Evolutionary conservation across 92 coral and sea anemone species (phyloP), one percentile per base, ranked within the genome.

Genomic region (Porites lobata): DNA sequence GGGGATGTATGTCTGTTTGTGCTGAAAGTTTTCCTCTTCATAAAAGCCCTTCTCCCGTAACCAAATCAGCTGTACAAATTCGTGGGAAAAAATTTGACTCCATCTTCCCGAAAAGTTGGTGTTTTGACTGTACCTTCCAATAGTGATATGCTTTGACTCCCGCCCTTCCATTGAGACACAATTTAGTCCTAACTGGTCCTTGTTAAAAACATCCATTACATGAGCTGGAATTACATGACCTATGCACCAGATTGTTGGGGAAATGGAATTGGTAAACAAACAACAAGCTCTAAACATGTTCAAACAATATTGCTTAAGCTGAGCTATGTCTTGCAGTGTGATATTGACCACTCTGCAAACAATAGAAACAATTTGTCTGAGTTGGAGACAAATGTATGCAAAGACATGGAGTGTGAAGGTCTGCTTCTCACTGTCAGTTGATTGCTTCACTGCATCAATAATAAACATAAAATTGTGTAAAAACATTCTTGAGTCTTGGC

Each of bases 201-300:
- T 21, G 22, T 21, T 56, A 82, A 54, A 67, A 82, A 63, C 93
- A 89, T 91, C 86, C 84, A 57, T 29, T 51, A 92, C 91, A 91
- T 94, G 92, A 47, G 92, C 92, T 43, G 97, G 92, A 77, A 86
- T 61, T 72, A 92, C 79, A 78, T 92, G 95, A 68, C 96, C 95
- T 6, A 94, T 32, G 65, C 80, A 79, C 94, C 92, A 92, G 76
- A 70, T 73, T 75, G 92, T 89, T 67, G 92, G 95, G 82, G 95
- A 69, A 88, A 94, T 72, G 18, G 86, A 89, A 70, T 68, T 24
- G 52, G 86, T 79, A 77, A 92, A 87, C 72, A 92, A 21, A 21
- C 22, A 53, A 53, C 81, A 78, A 65, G 92, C 95, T 80, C 86
- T 77, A 73, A 90, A 92, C 58, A 51, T 81, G 62, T 92, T 92